Evolutionary conservation across 2,888 invertebrate species (phyloP), one percentile per base, ranked within the genome.

Genomic region (Pogonocherus hispidulus): DNA sequence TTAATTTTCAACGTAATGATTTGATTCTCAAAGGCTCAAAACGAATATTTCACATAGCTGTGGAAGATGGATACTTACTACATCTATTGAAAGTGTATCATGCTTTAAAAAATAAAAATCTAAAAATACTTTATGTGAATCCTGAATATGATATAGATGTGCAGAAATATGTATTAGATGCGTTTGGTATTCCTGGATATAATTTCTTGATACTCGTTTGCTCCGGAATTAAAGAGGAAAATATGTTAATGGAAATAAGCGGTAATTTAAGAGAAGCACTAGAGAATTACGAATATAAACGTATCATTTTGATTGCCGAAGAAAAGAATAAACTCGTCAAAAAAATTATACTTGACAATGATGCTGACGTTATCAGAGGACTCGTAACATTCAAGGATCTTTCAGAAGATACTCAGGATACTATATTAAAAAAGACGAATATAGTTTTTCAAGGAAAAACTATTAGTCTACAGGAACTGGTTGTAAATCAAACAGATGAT

Each of bases 101-200:
- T 9, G 11, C 22, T 22, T 6, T 32, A 4, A 6, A 32, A 6
- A 27, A 32, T 2, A 27, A 27, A 5, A 16, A 23, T 14, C 2
- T 5, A n/a, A 6, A 54, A 27, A 18, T 32, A 6, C 18, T 55
- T 14, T 55, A 19, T 11, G 35, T 55, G 9, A 37, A 55, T 16
- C 55, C 55, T n/a, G 11, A 18, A 1, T 35, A 37, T 1, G 37
- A 11, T 18, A 11, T 19, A 6, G 19, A 18, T 4, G 32, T 55
- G n/a, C 55, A 55, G 37, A 55, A 19, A 3, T 37, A 37, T 19
- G 19, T 55, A 8, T 11, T 55, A 3, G 55, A 35, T 35, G 55
- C 55, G 11, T 55, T 55, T n/a, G n/a, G 19, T 2, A 5, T 55
- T 0, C 37, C 54, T 9, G 14, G 8, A 1, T 54, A 54, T 6